Conservation (phyloP, 1,140 invertebrate genomes). For the Andricus grossulariae region DNA sequence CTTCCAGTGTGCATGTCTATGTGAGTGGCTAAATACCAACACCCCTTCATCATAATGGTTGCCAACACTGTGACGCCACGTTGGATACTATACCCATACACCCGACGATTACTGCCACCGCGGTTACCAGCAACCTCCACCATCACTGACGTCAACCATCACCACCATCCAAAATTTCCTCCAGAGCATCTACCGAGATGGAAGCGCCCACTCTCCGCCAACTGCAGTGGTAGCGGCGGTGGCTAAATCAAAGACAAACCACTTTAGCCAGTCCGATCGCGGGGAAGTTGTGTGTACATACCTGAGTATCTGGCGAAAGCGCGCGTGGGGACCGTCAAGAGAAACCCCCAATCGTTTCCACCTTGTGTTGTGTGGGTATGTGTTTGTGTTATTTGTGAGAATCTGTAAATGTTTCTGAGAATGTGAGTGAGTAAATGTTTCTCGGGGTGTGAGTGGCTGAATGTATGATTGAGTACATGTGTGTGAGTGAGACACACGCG, state of each 20-base stretch:
- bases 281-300: conserved; percentile 62
- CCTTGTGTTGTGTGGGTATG: neutral
- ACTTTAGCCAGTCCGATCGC: conserved; percentile 71
- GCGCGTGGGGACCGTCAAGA: conserved; percentile 49
- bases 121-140: conserved; percentile 44
- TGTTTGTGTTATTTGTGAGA: neutral
- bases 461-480: neutral
- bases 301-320: conserved; percentile 63
- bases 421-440: conserved; percentile 17
- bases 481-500: conserved; percentile 35
- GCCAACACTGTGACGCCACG: conserved; percentile 6
- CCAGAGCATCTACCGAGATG: conserved; percentile 53
- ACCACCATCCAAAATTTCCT: conserved; percentile 33
- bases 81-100: conserved; percentile 47
- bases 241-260: conserved; percentile 76
- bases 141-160: conserved; percentile 46
- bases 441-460: neutral
- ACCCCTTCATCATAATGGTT: conserved; percentile 10
- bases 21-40: conserved; percentile 27
- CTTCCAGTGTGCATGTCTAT: neutral
- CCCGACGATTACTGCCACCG: conserved; percentile 51
- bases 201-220: conserved; percentile 41
- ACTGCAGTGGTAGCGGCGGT: conserved; percentile 54
- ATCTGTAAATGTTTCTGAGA: neutral
- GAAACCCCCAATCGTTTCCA: conserved; percentile 30